phyloP scores from a whole-genome alignment of 2,113 vertebrate species.

The Nestor notabilis region DNA sequence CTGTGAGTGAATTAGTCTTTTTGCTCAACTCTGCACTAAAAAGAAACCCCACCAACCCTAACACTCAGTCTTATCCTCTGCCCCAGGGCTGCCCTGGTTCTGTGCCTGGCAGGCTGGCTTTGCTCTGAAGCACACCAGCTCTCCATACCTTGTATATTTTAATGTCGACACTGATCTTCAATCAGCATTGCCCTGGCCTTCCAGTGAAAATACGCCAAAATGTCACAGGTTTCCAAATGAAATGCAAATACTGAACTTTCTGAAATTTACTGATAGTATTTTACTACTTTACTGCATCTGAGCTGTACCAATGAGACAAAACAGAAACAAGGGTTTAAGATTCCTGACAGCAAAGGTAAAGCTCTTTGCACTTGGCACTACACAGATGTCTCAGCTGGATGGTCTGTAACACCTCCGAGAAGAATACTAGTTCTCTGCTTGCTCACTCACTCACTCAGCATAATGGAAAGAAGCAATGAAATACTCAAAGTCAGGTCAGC shows the following conservation, averaged over 20 bases:
- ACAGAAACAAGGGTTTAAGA: conserved; percentile 3
- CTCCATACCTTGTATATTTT: conserved; percentile 9
- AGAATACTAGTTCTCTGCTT: not conserved
- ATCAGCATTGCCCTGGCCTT: conserved; percentile 47
- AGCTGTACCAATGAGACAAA: not conserved
- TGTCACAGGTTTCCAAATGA: conserved; percentile 65
- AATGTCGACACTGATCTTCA: conserved; percentile 38
- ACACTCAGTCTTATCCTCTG: not conserved
- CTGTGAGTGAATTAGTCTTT: not conserved
- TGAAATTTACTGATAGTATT: conserved; percentile 58
- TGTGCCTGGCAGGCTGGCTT: not conserved
- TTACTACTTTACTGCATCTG: conserved; percentile 28
- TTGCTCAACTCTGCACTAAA: not conserved
- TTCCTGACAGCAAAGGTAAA: conserved; percentile 8
- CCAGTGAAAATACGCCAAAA: conserved; percentile 54
- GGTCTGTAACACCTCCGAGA: not conserved
- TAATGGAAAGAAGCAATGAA: not conserved
- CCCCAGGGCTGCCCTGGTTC: not conserved
- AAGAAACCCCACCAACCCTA: not conserved
- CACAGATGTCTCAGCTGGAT: not conserved
- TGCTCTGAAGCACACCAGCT: not conserved
- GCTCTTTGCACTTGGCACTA: conserved; percentile 4
- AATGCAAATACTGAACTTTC: conserved; percentile 68
- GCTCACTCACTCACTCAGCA: not conserved
- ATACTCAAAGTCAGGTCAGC: conserved; percentile 17